A percentile compares a stretch with the other conserved stretches of the same genome.
These are phyloP conservation scores for Leucophenga maculata DNA, from an alignment of 2,888 invertebrate genomes.

Conservation along the genomic window DNA sequence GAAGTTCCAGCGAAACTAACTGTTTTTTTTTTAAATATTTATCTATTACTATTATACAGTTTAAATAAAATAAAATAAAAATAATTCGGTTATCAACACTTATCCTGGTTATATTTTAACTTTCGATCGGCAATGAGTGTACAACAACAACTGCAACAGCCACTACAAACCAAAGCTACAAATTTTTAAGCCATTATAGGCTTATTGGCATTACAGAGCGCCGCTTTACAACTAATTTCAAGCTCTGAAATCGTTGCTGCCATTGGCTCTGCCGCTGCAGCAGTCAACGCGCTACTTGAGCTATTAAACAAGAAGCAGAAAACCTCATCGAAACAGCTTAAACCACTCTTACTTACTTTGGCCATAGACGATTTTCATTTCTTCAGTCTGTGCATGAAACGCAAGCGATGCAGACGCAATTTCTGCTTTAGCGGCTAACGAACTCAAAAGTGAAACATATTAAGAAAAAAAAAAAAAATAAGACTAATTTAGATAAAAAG, in stretches of 20 bases:
- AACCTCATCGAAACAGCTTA: conserved; percentile 47
- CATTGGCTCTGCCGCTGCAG: not conserved
- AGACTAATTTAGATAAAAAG: too few species aligned
- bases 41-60: too few species aligned
- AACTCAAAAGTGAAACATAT: conserved; percentile 14
- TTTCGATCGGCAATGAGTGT: not conserved
- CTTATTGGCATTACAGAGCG: conserved; percentile 17
- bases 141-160: conserved; percentile 10
- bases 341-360: conserved; percentile 69
- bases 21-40: too few species aligned
- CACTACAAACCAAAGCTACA: conserved; percentile 20
- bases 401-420: conserved; percentile 70
- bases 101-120: too few species aligned
- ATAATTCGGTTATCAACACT: too few species aligned
- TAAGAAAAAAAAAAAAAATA: conserved; percentile 24
- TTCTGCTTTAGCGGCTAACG: conserved; percentile 45
- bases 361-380: conserved; percentile 68
- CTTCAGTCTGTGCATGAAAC: conserved; percentile 71
- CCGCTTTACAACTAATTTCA: conserved; percentile 33
- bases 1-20: too few species aligned
- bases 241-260: conserved; percentile 17
- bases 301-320: conserved; percentile 34
- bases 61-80: too few species aligned
- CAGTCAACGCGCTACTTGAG: conserved; percentile 25
- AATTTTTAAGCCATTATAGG: conserved; percentile 25